These are phyloP conservation scores for Oxyteleia sp. DNA, from an alignment of 2,888 invertebrate genomes.

Conservation along the genomic window DNA sequence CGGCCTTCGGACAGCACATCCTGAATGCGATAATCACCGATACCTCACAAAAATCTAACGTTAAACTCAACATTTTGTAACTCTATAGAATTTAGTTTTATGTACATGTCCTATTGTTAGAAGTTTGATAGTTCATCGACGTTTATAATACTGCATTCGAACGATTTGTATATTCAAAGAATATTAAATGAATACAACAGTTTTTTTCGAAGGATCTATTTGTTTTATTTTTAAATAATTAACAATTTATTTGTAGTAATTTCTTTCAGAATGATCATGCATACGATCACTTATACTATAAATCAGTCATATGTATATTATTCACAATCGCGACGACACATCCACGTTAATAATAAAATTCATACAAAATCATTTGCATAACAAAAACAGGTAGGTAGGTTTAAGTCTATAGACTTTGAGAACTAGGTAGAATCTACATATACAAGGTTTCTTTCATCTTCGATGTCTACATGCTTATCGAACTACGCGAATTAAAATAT, in stretches of 20 bases:
- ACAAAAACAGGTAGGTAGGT: slow-evolving; percentile 83
- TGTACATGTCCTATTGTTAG: too few relatives aligned
- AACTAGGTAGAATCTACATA: slow-evolving; percentile 59
- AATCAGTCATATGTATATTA: slow-evolving; percentile 85
- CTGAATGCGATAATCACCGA: too few relatives aligned
- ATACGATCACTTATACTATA: slow-evolving; percentile 70
- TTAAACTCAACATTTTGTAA: too few relatives aligned
- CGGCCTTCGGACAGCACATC: too few relatives aligned
- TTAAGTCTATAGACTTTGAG: slow-evolving; percentile 79
- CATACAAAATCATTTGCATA: slow-evolving; percentile 85
- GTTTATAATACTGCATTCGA: too few relatives aligned
- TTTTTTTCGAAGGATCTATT: slow-evolving; percentile 44
- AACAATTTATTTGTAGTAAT: slow-evolving; percentile 80
- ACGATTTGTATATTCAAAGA: too few relatives aligned
- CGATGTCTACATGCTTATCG: slow-evolving; percentile 57
- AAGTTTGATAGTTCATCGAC: too few relatives aligned
- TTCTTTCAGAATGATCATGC: slow-evolving; percentile 56
- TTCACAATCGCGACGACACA: slow-evolving; percentile 81
- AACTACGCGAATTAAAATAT: slow-evolving; percentile 75
- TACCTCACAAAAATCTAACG: too few relatives aligned
- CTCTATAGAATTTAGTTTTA: too few relatives aligned
- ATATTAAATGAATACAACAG: slow-evolving; percentile 20
- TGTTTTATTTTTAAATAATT: slow-evolving; percentile 82
- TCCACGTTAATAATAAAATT: slow-evolving; percentile 82
- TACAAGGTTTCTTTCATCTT: slow-evolving; percentile 46